Conservation (phyloP, 2,113 vertebrate species). For the Aspiorhynchus laticeps region DNA sequence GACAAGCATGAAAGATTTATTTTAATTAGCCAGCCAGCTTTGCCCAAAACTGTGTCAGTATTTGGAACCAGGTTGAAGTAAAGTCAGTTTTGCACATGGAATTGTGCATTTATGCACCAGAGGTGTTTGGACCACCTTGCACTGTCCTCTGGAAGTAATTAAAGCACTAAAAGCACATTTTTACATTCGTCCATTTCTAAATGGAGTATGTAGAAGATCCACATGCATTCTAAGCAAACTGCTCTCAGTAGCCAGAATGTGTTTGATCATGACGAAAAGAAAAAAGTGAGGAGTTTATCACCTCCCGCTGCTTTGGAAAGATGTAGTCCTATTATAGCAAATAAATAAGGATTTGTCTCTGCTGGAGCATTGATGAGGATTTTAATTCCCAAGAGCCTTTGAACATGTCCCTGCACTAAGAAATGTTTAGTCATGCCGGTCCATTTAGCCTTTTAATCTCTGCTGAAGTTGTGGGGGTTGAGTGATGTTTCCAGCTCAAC, state of each 20-base stretch:
- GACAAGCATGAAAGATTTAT: conserved; percentile 46
- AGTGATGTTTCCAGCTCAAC: conserved; percentile 39
- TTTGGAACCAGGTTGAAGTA: conserved; percentile 24
- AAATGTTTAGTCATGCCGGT: conserved; percentile 31
- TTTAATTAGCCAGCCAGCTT: conserved; percentile 46
- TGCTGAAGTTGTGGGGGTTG: conserved; percentile 41
- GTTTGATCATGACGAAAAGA: conserved; percentile 15
- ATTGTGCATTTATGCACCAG: conserved; percentile 55
- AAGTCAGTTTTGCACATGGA: conserved; percentile 18
- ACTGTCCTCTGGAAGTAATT: conserved; percentile 56
- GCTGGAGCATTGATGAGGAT: conserved; percentile 33
- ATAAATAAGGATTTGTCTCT: conserved; percentile 50
- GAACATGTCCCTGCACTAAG: conserved; percentile 33
- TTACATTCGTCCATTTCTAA: background rate
- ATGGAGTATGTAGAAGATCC: background rate
- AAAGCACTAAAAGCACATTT: conserved; percentile 32
- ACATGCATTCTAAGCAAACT: conserved; percentile 13
- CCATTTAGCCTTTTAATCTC: conserved; percentile 36
- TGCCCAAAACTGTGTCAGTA: conserved; percentile 22
- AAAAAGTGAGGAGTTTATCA: conserved; percentile 35
- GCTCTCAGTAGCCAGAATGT: conserved; percentile 13
- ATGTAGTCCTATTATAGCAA: conserved; percentile 40
- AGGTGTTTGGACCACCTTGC: conserved; percentile 18
- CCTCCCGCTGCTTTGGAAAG: conserved; percentile 29
- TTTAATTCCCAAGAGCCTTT: conserved; percentile 11